These are phyloP conservation scores for Xiphophorus birchmanni DNA, from an alignment of 2,797 vertebrate species.

Conservation along the genomic window DNA sequence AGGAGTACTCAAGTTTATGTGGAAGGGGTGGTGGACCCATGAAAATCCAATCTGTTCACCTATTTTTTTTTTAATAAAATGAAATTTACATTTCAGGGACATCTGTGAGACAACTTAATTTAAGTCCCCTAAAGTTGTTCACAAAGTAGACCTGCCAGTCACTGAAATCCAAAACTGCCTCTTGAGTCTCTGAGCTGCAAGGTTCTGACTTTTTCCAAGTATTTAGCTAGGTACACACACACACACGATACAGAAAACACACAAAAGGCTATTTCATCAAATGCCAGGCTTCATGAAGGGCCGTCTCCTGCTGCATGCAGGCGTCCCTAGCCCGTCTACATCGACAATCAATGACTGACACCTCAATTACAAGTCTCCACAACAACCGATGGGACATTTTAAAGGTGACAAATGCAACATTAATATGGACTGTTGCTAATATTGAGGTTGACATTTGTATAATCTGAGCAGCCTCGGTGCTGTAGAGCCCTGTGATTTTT, in stretches of 20 bases:
- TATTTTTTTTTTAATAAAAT: constrained; percentile 29
- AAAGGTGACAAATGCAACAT: constrained; percentile 56
- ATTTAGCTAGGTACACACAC: constrained; percentile 49
- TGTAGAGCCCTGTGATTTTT: constrained; percentile 15
- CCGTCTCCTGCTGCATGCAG: constrained; percentile 51
- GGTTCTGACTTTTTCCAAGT: constrained; percentile 61
- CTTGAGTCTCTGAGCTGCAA: constrained; percentile 46
- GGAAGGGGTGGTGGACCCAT: constrained; percentile 9
- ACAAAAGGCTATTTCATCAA: constrained; percentile 74
- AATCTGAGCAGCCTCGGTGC: constrained; percentile 21
- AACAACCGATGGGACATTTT: constrained; percentile 45
- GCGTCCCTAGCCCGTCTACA: constrained; percentile 39
- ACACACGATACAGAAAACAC: constrained; percentile 30
- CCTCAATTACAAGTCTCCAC: constrained; percentile 51
- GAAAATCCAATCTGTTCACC: neutral
- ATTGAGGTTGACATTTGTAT: constrained; percentile 44
- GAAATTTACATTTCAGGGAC: constrained; percentile 30
- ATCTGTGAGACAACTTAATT: constrained; percentile 46
- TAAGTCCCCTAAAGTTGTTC: constrained; percentile 51
- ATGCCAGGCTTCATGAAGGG: constrained; percentile 66
- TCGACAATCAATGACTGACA: constrained; percentile 67
- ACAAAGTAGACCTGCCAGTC: constrained; percentile 55
- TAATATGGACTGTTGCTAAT: constrained; percentile 43
- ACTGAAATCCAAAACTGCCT: constrained; percentile 53
- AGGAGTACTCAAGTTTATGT: constrained; percentile 4